Conservation (phyloP, 2,888 invertebrate genomes). For the Andrena minutula region DNA sequence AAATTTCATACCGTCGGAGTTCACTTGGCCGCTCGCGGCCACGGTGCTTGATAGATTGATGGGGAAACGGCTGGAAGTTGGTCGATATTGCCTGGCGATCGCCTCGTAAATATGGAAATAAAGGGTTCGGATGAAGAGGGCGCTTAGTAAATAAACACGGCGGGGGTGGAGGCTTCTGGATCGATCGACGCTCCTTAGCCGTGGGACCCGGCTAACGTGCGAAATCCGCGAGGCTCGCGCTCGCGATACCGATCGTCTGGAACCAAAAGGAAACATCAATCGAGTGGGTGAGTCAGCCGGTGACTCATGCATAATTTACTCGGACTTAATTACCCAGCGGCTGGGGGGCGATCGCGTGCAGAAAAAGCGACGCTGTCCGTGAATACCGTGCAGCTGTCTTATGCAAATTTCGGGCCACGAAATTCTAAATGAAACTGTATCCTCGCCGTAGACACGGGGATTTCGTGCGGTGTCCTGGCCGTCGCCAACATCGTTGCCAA, state of each 20-base stretch:
- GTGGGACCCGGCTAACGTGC: background rate
- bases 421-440: slow-evolving; percentile 30
- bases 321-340: slow-evolving; percentile 49
- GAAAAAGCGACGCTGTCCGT: slow-evolving; percentile 37
- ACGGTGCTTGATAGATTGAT: slow-evolving; percentile 2
- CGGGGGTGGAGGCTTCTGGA: no score
- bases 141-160: background rate
- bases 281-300: slow-evolving; percentile 47
- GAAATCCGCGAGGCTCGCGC: background rate
- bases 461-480: background rate
- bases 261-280: slow-evolving; percentile 37
- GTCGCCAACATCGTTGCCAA: no score
- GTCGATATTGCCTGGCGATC: slow-evolving; percentile 4
- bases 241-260: slow-evolving; percentile 46
- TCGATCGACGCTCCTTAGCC: background rate
- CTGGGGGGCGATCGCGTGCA: slow-evolving; percentile 15
- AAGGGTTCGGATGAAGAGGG: background rate
- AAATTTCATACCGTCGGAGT: background rate
- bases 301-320: slow-evolving; percentile 68
- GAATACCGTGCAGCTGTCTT: slow-evolving; percentile 32
- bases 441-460: background rate
- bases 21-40: background rate
- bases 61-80: background rate
- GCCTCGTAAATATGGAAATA: slow-evolving; percentile 2
- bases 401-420: slow-evolving; percentile 22